A percentile compares a stretch with the other conserved stretches of the same genome.
phyloP scores from a whole-genome alignment of 2,797 vertebrate species.

The Vultur gryphus region DNA sequence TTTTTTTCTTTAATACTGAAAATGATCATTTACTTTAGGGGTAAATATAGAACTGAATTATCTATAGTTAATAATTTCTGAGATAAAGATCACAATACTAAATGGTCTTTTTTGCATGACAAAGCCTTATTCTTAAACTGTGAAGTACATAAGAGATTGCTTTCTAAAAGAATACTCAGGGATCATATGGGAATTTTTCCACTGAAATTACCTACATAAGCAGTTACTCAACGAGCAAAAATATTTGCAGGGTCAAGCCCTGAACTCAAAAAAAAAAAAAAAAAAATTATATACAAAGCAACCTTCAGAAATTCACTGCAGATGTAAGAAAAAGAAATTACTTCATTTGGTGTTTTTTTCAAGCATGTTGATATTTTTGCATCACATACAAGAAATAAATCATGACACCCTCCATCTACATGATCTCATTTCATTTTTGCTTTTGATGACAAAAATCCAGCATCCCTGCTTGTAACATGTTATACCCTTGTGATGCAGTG shows the following conservation, averaged over 20 bases:
- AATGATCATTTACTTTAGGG: background rate
- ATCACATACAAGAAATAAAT: background rate
- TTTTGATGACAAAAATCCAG: background rate
- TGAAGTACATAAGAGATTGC: background rate
- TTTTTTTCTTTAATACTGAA: background rate
- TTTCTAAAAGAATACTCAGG: background rate
- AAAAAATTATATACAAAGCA: background rate
- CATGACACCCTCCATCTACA: background rate
- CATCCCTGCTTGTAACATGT: background rate
- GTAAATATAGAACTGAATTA: background rate
- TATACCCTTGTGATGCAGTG: background rate
- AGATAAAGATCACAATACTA: background rate
- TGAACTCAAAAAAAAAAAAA: background rate
- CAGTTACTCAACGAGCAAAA: background rate
- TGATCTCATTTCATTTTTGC: background rate
- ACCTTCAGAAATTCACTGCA: background rate
- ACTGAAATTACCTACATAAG: background rate
- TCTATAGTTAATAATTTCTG: background rate
- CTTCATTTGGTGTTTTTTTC: background rate
- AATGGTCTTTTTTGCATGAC: background rate
- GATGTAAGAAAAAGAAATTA: background rate
- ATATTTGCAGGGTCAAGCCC: background rate
- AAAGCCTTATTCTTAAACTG: background rate
- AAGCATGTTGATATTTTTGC: background rate
- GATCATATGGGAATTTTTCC: background rate